Conservation (phyloP, 2,113 vertebrate species). For the Haliaeetus leucogaster region DNA sequence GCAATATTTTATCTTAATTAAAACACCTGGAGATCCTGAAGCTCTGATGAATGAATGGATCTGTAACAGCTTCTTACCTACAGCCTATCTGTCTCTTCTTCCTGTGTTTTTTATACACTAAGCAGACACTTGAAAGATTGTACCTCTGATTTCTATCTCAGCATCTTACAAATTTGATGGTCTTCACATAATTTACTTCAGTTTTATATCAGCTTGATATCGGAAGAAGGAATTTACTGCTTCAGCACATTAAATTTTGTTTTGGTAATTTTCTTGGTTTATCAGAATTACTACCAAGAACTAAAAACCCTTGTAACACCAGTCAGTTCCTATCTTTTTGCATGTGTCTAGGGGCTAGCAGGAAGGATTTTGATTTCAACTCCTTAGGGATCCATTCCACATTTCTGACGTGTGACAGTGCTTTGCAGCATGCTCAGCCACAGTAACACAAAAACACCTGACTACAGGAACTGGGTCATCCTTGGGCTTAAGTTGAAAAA, state of each 20-base stretch:
- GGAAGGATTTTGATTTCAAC: conserved; percentile 3
- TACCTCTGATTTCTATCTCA: background rate
- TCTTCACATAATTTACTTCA: background rate
- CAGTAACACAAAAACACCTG: background rate
- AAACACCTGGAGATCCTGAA: background rate
- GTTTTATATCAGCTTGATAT: background rate
- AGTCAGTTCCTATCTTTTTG: background rate
- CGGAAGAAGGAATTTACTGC: background rate
- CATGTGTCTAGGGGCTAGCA: background rate
- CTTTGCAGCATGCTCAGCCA: background rate
- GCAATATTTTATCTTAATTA: background rate
- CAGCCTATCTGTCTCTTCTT: background rate
- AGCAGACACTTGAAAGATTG: background rate
- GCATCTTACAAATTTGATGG: background rate
- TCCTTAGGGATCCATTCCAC: background rate
- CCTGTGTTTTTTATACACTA: background rate
- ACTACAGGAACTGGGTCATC: background rate
- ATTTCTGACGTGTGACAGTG: background rate
- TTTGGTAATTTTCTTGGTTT: background rate
- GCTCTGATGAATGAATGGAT: background rate
- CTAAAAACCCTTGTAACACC: background rate
- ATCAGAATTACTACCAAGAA: background rate
- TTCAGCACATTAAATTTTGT: background rate
- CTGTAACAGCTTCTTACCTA: background rate
- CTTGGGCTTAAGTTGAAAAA: conserved; percentile 24